These are phyloP conservation scores for Drosophila orosa DNA, from an alignment of 1,140 invertebrate genomes.

Conservation along the genomic window DNA sequence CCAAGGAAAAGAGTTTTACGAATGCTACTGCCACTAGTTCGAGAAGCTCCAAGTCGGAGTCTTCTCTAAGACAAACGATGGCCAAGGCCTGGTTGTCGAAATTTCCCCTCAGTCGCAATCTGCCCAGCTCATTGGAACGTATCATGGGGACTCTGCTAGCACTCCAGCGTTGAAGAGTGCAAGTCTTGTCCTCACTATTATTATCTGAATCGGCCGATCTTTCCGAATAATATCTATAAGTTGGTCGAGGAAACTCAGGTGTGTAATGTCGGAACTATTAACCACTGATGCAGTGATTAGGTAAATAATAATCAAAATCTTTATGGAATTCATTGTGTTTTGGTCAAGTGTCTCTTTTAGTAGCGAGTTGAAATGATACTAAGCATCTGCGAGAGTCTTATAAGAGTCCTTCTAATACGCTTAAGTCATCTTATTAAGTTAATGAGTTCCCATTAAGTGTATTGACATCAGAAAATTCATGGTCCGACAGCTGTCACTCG, in stretches of 20 bases:
- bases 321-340: neutral
- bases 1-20: neutral
- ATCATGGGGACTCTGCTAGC: neutral
- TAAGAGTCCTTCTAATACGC: no score
- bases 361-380: neutral
- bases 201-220: neutral
- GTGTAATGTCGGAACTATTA: neutral
- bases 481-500: neutral
- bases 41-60: neutral
- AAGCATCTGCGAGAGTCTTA: neutral
- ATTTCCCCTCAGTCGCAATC: neutral
- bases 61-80: neutral
- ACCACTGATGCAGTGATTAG: neutral
- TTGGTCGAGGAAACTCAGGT: neutral
- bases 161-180: neutral
- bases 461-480: neutral
- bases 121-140: neutral
- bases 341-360: neutral
- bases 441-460: neutral
- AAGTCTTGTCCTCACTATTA: neutral
- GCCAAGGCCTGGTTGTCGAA: neutral
- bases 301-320: neutral
- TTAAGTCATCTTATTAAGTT: neutral
- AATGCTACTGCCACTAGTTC: neutral
- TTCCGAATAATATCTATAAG: neutral